A percentile compares a stretch with the other conserved stretches of the same genome.
phyloP scores from a whole-genome alignment of 2,888 invertebrate species.

The Apomyelois bistriatella region DNA sequence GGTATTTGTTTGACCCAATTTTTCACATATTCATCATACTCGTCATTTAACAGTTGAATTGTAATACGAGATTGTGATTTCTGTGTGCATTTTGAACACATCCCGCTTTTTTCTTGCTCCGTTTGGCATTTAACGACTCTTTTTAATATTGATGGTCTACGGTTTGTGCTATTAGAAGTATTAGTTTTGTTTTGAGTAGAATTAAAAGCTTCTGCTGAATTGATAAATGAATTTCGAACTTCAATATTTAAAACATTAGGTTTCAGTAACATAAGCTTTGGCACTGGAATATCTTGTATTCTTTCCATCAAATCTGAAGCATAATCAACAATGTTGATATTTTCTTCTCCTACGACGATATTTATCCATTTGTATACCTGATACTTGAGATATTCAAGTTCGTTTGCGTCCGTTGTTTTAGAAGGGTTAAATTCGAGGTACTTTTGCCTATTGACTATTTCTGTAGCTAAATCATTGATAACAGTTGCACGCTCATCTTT shows the following conservation, averaged over 20 bases:
- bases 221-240: background rate
- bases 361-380: slow-evolving; percentile 63
- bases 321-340: slow-evolving; percentile 35
- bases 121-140: background rate
- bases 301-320: slow-evolving; percentile 45
- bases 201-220: background rate
- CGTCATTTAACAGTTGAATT: slow-evolving; percentile 33
- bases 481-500: slow-evolving; percentile 33
- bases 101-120: background rate
- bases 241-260: slow-evolving; percentile 1
- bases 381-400: slow-evolving; percentile 56
- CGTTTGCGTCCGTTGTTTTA: slow-evolving; percentile 33
- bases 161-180: background rate
- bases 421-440: slow-evolving; percentile 46
- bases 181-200: background rate
- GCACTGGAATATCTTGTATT: slow-evolving; percentile 43
- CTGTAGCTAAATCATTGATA: slow-evolving; percentile 47
- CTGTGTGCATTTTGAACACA: background rate
- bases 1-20: slow-evolving; percentile 49
- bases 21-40: slow-evolving; percentile 40
- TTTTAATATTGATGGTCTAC: background rate
- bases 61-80: slow-evolving; percentile 14
- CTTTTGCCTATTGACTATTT: slow-evolving; percentile 55
- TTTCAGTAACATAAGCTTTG: slow-evolving; percentile 26
- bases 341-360: slow-evolving; percentile 44